A percentile compares a stretch with the other conserved stretches of the same genome.
phyloP scores from a whole-genome alignment of 2,888 invertebrate species.

The Podabrus alpinus region DNA sequence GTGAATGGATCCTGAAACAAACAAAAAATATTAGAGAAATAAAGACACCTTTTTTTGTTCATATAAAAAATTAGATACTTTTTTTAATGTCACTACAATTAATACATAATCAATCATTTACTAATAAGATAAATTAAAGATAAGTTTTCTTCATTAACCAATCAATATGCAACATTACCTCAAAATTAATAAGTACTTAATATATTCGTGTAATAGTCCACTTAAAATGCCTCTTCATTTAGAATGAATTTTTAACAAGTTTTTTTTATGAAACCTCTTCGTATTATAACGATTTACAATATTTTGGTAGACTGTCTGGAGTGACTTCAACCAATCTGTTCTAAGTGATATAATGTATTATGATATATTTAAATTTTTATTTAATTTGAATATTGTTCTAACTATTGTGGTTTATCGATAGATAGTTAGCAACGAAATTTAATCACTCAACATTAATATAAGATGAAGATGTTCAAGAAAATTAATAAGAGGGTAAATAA shows the following conservation, averaged over 20 bases:
- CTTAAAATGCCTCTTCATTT: background rate
- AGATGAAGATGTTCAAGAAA: too few species aligned
- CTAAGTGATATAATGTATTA: background rate
- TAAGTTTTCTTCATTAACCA: background rate
- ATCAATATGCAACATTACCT: background rate
- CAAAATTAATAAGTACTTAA: background rate
- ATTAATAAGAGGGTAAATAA: too few species aligned
- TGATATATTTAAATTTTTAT: too few species aligned
- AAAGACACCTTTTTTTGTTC: background rate
- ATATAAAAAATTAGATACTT: background rate
- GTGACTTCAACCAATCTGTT: background rate
- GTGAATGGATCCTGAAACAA: constrained; percentile 70
- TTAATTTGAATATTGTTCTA: too few species aligned
- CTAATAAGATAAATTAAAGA: background rate
- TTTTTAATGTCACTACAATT: background rate
- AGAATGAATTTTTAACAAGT: too few species aligned
- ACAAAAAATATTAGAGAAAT: constrained; percentile 43
- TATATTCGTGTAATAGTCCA: background rate
- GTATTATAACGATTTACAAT: background rate
- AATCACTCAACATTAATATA: too few species aligned
- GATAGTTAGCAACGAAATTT: too few species aligned
- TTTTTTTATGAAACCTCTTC: too few species aligned
- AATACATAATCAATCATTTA: background rate
- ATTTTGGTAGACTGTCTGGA: background rate
- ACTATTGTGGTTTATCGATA: too few species aligned